phyloP scores from a whole-genome alignment of 2,888 invertebrate species.

The Cristatella mucedo region DNA sequence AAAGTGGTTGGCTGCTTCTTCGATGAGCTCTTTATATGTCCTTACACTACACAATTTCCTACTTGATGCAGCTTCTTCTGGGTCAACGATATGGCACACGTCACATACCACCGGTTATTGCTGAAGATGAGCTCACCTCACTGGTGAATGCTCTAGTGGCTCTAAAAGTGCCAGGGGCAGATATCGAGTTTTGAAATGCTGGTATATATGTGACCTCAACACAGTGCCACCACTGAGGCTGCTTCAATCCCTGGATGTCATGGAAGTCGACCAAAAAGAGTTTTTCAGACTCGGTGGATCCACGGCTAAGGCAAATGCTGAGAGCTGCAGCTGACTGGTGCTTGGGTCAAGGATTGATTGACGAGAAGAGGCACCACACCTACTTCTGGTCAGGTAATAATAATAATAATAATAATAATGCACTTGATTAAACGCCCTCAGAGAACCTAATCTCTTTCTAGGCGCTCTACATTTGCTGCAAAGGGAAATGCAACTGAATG shows the following conservation, averaged over 20 bases:
- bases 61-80: not conserved
- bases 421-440: too few relatives aligned
- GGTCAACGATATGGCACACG: constrained; percentile 6
- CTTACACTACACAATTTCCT: not conserved
- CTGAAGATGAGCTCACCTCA: not conserved
- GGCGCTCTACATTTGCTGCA: too few relatives aligned
- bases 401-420: too few relatives aligned
- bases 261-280: not conserved
- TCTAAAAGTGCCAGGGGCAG: not conserved
- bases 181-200: not conserved
- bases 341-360: not conserved
- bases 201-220: constrained; percentile 4
- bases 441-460: too few relatives aligned
- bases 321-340: not conserved
- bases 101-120: not conserved
- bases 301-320: not conserved
- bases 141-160: not conserved
- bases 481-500: too few relatives aligned
- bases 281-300: not conserved
- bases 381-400: constrained; percentile 9
- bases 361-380: not conserved
- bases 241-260: too few relatives aligned
- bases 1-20: not conserved
- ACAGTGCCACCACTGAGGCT: not conserved
- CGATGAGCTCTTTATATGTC: not conserved